These are phyloP conservation scores for Idaea aversata DNA, from an alignment of 2,888 invertebrate species.

Conservation along the genomic window DNA sequence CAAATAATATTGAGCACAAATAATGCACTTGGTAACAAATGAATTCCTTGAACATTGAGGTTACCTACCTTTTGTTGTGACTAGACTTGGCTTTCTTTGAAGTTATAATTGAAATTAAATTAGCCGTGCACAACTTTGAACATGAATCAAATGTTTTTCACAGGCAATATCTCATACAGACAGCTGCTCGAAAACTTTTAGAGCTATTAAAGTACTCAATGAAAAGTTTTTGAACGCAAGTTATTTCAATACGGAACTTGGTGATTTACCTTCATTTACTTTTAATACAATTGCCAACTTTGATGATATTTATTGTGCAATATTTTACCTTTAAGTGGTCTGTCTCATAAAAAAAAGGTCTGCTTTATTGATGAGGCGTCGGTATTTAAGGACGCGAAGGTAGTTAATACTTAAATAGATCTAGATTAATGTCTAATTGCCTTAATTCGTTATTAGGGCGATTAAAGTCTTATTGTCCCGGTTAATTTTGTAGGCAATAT, in stretches of 20 bases:
- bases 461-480: neutral
- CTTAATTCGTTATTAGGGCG: neutral
- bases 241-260: neutral
- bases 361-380: neutral
- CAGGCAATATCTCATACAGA: constrained; percentile 33
- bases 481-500: neutral
- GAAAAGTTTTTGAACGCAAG: neutral
- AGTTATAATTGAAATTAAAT: constrained; percentile 34
- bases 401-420: neutral
- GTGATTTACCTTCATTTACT: neutral
- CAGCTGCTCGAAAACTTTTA: constrained; percentile 18
- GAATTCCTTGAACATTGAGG: constrained; percentile 24
- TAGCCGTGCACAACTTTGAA: constrained; percentile 37
- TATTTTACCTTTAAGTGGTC: neutral
- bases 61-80: constrained; percentile 30
- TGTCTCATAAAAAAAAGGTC: neutral
- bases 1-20: neutral
- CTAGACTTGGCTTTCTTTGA: constrained; percentile 33
- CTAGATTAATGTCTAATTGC: neutral
- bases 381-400: neutral
- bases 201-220: neutral
- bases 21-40: constrained; percentile 11
- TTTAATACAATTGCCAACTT: neutral
- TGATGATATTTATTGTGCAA: constrained; percentile 2
- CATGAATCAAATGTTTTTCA: constrained; percentile 40